Conservation (phyloP, 2,888 invertebrate species). For the Catocala sponsa region DNA sequence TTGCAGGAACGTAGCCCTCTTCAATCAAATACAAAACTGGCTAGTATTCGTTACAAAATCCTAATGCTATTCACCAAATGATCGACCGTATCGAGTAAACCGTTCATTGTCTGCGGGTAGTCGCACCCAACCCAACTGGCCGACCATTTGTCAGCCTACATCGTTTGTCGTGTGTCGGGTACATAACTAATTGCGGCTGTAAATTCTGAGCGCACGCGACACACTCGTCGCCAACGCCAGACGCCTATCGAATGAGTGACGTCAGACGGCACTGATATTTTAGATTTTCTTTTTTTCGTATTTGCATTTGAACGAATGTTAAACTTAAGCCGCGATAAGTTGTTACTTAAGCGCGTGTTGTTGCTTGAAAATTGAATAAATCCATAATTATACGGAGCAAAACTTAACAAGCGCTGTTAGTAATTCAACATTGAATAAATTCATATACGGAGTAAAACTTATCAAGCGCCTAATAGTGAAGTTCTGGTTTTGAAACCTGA, state of each 20-base stretch:
- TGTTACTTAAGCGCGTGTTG: no score
- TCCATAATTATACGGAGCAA: no score
- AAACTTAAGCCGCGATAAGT: no score
- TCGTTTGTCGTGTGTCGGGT: constrained; percentile 57
- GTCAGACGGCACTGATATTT: constrained; percentile 12
- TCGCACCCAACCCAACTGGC: constrained; percentile 51
- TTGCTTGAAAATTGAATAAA: no score
- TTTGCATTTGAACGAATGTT: neutral
- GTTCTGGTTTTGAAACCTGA: no score
- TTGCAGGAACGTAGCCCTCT: no score
- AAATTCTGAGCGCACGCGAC: constrained; percentile 56
- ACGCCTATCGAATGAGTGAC: constrained; percentile 51
- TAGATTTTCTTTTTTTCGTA: neutral
- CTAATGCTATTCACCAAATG: constrained; percentile 53
- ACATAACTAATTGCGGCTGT: constrained; percentile 62
- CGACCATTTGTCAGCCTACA: constrained; percentile 56
- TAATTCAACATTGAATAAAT: no score
- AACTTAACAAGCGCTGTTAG: no score
- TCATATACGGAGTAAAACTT: no score
- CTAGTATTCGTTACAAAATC: constrained; percentile 20
- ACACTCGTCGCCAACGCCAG: constrained; percentile 43
- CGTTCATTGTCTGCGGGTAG: constrained; percentile 57
- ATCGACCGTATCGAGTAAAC: constrained; percentile 51
- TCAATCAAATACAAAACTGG: neutral
- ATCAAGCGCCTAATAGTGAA: no score